Base-by-base conservation (phyloP, 2,888 invertebrate species). In the Pseudococcus viburni region DNA sequence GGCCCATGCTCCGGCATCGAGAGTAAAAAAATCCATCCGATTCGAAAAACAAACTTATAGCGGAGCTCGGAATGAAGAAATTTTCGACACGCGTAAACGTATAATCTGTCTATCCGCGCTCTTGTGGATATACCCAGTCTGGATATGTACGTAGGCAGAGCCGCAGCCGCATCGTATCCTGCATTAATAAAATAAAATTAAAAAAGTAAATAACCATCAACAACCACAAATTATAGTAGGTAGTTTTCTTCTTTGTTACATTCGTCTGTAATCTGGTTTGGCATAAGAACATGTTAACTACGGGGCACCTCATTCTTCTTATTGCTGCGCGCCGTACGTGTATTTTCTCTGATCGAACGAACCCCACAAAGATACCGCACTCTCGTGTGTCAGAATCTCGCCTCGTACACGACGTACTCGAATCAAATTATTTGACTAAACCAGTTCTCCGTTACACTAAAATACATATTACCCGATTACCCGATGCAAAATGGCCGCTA, bases 341-440 rank as follows among this genome's bases (percentile, higher is more conserved):
- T 59, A 19, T 59, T 59, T 80, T 80, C 33, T 42, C n/a, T 80
- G 42, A 80, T 80, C 80, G 80, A 80, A 80, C n/a, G 17, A 80
- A 42, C 22, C 42, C 42, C 46, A 12, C 12, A 73, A 73, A 73
- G 73, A 33, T 42, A 19, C 80, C 42, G 42, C 68, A 5, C 26
- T 80, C n/a, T 39, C 77, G 33, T 77, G 42, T 42, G 80, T 80
- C 80, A 80, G 80, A 42, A 80, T 42, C 68, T 73, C 80, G 80
- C 80, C 80, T 80, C 33, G 2, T n/a, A 46, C 9, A 19, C 80
- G 33, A 73, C 12, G 68, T 80, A 80, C 42, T 80, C 80, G 80
- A 80, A 80, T 80, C 80, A 80, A 80, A 80, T 80, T 80, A 80
- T 80, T 80, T 80, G 80, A 42, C n/a, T 80, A 80, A 80, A 80